Conservation (phyloP, 2,113 vertebrate species). For the Azemiops feae region DNA sequence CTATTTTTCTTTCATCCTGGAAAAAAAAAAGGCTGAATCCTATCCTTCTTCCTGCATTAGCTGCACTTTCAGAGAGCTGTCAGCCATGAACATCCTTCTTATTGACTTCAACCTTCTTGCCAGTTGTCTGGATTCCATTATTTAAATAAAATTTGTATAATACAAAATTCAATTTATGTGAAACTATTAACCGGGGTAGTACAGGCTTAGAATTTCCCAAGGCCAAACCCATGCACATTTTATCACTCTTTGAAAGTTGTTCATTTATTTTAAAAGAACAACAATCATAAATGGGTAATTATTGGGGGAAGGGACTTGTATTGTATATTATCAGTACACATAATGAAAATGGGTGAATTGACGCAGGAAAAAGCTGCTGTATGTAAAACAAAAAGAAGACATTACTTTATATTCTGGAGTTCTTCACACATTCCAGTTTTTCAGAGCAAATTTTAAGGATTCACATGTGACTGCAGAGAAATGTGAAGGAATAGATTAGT, state of each 20-base stretch:
- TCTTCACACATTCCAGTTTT: neutral
- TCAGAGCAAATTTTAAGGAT: neutral
- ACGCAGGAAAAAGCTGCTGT: neutral
- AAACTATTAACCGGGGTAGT: slow-evolving; percentile 41
- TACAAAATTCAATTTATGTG: slow-evolving; percentile 35
- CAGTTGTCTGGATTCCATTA: slow-evolving; percentile 23
- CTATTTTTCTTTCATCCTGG: slow-evolving; percentile 6
- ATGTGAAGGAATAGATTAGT: neutral
- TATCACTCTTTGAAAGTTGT: slow-evolving; percentile 30
- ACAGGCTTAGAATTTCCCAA: slow-evolving; percentile 26
- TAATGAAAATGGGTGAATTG: slow-evolving; percentile 9
- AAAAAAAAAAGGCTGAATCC: neutral
- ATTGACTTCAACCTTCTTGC: neutral
- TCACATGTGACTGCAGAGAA: neutral
- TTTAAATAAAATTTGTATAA: slow-evolving; percentile 43
- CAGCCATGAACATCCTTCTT: slow-evolving; percentile 20
- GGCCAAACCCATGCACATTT: slow-evolving; percentile 35
- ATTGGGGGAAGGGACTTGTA: no score
- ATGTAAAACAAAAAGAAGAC: neutral
- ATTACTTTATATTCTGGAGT: neutral
- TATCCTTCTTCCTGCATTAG: slow-evolving; percentile 30
- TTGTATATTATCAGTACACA: slow-evolving; percentile 23
- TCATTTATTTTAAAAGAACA: slow-evolving; percentile 2
- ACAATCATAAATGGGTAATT: slow-evolving; percentile 40
- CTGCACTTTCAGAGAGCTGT: slow-evolving; percentile 26